These are phyloP conservation scores for Bostrychus sinensis DNA, from an alignment of 2,113 vertebrate species.

Conservation along the genomic window DNA sequence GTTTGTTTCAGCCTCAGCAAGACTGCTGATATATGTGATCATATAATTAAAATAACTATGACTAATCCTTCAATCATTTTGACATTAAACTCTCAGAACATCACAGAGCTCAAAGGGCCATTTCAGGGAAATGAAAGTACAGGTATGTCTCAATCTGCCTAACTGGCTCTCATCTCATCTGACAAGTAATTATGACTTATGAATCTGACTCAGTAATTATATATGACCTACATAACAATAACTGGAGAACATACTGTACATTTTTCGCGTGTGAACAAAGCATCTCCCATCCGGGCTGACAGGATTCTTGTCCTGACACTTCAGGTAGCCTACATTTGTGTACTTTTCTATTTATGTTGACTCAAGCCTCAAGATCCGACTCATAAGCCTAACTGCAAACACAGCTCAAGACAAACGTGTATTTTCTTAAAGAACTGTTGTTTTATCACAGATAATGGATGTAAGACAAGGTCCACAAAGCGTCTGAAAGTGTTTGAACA, in stretches of 20 bases:
- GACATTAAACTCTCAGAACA: background rate
- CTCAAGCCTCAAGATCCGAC: background rate
- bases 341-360: background rate
- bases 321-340: no score
- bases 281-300: background rate
- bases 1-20: background rate
- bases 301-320: background rate
- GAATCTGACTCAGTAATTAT: background rate
- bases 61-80: background rate
- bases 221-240: background rate
- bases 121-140: background rate
- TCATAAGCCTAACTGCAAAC: slow-evolving; percentile 5
- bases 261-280: background rate
- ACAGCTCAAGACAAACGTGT: background rate
- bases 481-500: background rate
- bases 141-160: background rate
- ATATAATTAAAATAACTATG: background rate
- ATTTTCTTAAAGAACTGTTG: no score
- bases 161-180: background rate
- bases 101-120: background rate
- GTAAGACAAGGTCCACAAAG: background rate
- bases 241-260: background rate
- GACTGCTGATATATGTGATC: no score
- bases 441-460: background rate
- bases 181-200: background rate